Percentiles rank a stretch among this genome's conserved stretches.
Conservation (phyloP, 2,797 vertebrate species). For the Aselliscus stoliczkanus region DNA sequence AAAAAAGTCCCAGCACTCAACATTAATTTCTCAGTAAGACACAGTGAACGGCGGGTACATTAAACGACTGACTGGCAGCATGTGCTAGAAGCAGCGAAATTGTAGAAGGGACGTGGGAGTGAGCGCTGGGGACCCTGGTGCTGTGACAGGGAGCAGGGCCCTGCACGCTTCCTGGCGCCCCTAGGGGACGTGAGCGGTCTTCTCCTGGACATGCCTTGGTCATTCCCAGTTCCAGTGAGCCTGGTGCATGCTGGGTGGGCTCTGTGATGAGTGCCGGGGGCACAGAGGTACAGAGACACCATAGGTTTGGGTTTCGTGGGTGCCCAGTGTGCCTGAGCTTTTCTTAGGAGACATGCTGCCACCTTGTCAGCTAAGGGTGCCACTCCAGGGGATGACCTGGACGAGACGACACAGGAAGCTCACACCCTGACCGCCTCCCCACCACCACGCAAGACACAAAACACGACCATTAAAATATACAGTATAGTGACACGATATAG, state of each 20-base stretch:
- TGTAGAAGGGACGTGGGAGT: neutral
- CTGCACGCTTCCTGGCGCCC: neutral
- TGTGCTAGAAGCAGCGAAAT: neutral
- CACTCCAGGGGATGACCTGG: neutral
- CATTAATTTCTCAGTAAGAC: neutral
- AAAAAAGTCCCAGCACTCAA: neutral
- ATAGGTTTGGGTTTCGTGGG: neutral
- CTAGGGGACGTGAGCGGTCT: neutral
- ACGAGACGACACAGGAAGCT: neutral
- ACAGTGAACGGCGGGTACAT: neutral
- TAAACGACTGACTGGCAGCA: neutral
- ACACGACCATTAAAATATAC: neutral
- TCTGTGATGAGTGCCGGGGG: neutral
- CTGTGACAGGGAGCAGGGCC: too few species aligned
- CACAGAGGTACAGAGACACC: neutral
- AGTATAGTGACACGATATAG: neutral
- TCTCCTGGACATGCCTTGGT: neutral
- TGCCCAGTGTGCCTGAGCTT: neutral
- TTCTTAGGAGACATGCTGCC: neutral
- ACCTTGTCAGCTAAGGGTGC: neutral
- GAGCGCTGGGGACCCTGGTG: neutral
- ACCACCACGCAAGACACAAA: neutral
- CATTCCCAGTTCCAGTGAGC: neutral
- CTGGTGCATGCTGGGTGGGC: neutral
- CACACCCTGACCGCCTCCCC: neutral